Evolutionary conservation across 2,113 vertebrate species (phyloP), one percentile per base, ranked within the genome.

Genomic region (Morphnarchus princeps): DNA sequence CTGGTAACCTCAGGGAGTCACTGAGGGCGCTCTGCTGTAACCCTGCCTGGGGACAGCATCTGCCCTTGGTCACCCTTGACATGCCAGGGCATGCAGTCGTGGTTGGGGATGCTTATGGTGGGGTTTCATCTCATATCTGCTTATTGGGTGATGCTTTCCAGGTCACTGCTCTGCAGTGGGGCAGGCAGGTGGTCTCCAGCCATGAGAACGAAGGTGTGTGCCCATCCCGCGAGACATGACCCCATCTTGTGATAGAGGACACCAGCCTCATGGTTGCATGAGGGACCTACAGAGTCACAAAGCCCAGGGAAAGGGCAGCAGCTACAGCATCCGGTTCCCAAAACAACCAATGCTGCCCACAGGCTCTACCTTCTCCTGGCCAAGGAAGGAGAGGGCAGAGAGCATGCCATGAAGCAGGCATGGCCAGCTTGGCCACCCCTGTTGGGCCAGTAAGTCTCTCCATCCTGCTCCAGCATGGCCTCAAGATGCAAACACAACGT

Each of bases 131-230:
- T 74, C 22, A 22, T 55, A 79, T 18, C n/a, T 57, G 24, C 16
- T 61, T 55, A 10, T 80, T 49, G n/a, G 19, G 36, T 54, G 58
- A 24, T 71, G 57, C 65, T 65, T 45, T 38, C 38, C 43, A 52
- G 11, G 65, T 72, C 65, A 59, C 65, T 59, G 65, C 38, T 83
- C 45, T 54, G 20, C 4, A 3, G 11, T 31, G 63, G 16, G 70
- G 13, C 21, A n/a, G 22, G 32, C 11, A 25, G 34, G 38, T 2
- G 1, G 24, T 42, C 50, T 77, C 8, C 55, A 57, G 42, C 42
- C 11, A 13, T 43, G 34, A 10, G 49, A 87, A 54, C 0, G 0
- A 32, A 81, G 15, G 15, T 63, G 16, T 0, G 2, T 70, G 55
- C 18, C 36, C 43, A 71, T 32, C 29, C 38, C 40, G 36, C 0